A percentile compares a stretch with the other conserved stretches of the same genome.
phyloP scores from a whole-genome alignment of 2,797 vertebrate species.

The Lepus townsendii region DNA sequence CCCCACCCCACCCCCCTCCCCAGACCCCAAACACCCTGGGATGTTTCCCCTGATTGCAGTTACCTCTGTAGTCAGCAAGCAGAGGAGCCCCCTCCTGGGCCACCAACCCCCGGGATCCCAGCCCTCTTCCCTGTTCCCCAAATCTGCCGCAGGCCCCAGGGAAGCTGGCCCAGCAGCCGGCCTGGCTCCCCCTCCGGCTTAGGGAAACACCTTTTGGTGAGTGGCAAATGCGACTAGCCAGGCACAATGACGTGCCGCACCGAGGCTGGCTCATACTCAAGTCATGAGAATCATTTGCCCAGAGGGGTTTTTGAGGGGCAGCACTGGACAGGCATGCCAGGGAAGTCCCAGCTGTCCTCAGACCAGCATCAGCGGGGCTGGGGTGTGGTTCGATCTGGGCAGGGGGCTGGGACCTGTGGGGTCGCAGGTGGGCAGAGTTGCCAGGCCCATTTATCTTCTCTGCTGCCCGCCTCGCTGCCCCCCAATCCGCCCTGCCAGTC shows the following conservation, averaged over 20 bases:
- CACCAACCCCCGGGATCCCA: not conserved
- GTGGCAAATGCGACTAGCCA: rapidly evolving
- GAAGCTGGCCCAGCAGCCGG: not conserved
- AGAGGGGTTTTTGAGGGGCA: constrained; percentile 48
- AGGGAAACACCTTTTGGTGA: not conserved
- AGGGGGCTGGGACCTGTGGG: not conserved
- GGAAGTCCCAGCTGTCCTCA: not conserved
- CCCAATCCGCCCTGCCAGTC: not conserved
- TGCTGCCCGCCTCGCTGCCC: no score
- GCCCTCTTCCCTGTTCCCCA: constrained; percentile 38
- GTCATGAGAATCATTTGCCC: not conserved
- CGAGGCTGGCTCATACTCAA: not conserved
- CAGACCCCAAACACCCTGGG: not conserved
- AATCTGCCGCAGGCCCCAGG: constrained; percentile 51
- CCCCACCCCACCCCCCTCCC: no score
- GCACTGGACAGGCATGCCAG: not conserved
- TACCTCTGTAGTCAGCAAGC: not conserved
- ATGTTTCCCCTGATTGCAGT: not conserved
- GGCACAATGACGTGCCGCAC: not conserved
- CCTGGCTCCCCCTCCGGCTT: not conserved
- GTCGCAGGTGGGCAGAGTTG: not conserved
- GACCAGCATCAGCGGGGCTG: not conserved
- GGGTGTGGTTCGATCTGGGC: not conserved
- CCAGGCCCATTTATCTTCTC: not conserved
- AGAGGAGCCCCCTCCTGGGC: not conserved